phyloP scores from a whole-genome alignment of 2,113 vertebrate species.

The Mirounga angustirostris region DNA sequence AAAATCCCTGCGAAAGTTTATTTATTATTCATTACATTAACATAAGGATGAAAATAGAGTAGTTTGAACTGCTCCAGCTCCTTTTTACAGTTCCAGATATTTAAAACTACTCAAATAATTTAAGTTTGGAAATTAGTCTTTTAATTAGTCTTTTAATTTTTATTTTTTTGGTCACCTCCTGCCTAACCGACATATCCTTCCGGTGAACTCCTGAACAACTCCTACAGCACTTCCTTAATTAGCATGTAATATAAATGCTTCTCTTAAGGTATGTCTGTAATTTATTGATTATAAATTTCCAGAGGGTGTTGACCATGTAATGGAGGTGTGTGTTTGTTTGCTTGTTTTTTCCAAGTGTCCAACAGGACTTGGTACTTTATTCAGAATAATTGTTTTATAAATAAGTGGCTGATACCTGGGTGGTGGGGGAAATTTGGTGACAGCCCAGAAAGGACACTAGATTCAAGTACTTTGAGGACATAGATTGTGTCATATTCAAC shows the following conservation, averaged over 20 bases:
- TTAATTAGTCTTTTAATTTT: constrained; percentile 33
- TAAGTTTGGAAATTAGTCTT: neutral
- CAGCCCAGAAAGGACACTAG: neutral
- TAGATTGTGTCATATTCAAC: neutral
- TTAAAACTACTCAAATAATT: constrained; percentile 42
- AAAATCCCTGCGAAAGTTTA: neutral
- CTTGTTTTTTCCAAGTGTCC: neutral
- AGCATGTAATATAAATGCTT: neutral
- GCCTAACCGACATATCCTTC: neutral
- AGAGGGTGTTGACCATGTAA: neutral
- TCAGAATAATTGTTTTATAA: constrained; percentile 8
- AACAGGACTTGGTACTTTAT: neutral
- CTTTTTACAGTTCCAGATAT: neutral
- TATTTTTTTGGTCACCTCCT: neutral
- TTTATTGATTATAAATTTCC: constrained; percentile 16
- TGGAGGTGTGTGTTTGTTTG: neutral
- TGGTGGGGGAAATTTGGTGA: neutral
- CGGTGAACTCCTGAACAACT: neutral
- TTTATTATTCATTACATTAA: constrained; percentile 16
- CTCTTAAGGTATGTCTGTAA: neutral
- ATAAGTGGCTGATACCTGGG: neutral
- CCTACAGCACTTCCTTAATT: neutral
- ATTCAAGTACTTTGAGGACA: neutral
- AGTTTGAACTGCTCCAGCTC: neutral
- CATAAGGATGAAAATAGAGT: constrained; percentile 8